Evolutionary conservation across 2,113 vertebrate species (phyloP).

Genomic region (Nansenia antarctica): DNA sequence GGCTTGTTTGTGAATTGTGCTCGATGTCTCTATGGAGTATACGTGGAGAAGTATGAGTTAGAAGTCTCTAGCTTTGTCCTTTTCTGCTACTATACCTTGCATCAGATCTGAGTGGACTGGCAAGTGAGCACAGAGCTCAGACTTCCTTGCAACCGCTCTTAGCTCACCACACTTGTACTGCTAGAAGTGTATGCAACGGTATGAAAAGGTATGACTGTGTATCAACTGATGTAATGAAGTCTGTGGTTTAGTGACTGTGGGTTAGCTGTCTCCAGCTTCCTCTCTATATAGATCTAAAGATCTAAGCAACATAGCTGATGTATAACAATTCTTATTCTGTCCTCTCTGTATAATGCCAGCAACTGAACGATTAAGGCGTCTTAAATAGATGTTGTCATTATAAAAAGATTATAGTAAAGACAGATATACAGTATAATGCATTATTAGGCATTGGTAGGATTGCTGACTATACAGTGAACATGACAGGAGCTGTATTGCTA

Average conservation of each 20-base stretch:
- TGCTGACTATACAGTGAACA: neutral
- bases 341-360: neutral
- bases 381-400: neutral
- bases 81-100: too few species aligned
- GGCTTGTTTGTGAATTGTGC: neutral
- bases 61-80: neutral
- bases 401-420: neutral
- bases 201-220: too few species aligned
- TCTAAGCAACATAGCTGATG: neutral
- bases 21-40: neutral
- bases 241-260: neutral
- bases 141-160: too few species aligned
- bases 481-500: neutral
- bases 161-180: too few species aligned
- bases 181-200: too few species aligned
- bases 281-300: neutral
- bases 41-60: neutral
- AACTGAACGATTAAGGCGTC: too few species aligned
- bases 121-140: too few species aligned
- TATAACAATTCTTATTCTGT: neutral
- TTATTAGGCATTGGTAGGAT: neutral
- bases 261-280: neutral
- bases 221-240: too few species aligned
- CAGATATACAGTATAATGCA: too few species aligned
- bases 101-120: too few species aligned